phyloP scores from a whole-genome alignment of 1,140 invertebrate genomes.

The Leptinotarsa lineolata region DNA sequence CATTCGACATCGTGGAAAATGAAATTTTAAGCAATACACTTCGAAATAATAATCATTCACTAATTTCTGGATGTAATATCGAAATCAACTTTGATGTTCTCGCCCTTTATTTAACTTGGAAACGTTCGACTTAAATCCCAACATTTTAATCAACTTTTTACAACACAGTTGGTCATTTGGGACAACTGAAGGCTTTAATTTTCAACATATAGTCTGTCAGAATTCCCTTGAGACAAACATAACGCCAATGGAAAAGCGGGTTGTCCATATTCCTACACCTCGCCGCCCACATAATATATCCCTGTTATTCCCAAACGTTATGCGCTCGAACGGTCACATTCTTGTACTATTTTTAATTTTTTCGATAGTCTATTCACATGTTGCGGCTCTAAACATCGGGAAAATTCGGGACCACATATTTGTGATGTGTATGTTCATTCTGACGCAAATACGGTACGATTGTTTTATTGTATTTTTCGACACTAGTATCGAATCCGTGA shows the following conservation, averaged over 20 bases:
- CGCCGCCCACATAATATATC: background rate
- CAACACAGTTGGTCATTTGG: background rate
- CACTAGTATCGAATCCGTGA: too few species aligned
- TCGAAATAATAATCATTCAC: too few species aligned
- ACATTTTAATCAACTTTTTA: background rate
- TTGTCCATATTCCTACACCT: background rate
- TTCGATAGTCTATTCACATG: constrained; percentile 6
- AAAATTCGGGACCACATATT: background rate
- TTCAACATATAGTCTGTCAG: background rate
- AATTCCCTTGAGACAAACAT: background rate
- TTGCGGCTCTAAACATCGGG: background rate
- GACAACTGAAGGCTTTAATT: background rate
- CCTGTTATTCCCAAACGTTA: background rate
- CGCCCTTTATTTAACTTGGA: too few species aligned
- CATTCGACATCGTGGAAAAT: too few species aligned
- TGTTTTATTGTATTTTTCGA: background rate
- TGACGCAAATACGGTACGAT: background rate
- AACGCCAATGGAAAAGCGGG: background rate
- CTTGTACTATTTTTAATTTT: constrained; percentile 5
- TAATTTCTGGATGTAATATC: too few species aligned
- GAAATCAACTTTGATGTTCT: too few species aligned
- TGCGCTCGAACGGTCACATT: background rate
- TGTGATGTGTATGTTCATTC: background rate
- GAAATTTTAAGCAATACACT: too few species aligned
- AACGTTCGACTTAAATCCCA: background rate